These are phyloP conservation scores for Dysmachus trigonus DNA, from an alignment of 2,888 invertebrate species.

Conservation along the genomic window DNA sequence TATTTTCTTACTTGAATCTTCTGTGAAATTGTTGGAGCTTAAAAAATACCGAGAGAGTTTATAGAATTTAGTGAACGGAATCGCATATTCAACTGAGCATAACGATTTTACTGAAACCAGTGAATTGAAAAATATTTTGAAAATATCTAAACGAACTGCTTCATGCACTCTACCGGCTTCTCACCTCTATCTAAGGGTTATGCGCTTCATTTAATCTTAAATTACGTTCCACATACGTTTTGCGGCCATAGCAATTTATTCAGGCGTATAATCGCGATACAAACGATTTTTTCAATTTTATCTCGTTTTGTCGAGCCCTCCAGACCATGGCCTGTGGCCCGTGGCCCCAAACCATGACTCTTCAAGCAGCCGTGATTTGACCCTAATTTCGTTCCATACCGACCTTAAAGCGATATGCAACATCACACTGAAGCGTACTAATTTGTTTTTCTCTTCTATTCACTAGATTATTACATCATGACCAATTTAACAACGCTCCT, in stretches of 20 bases:
- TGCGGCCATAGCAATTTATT: neutral
- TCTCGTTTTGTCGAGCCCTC: neutral
- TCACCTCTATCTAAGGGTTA: neutral
- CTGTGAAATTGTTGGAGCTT: neutral
- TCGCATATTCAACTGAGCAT: neutral
- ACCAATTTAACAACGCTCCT: neutral
- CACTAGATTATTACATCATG: neutral
- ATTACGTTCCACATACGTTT: neutral
- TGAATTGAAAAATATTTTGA: neutral
- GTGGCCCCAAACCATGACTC: neutral
- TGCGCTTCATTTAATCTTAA: neutral
- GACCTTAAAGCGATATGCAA: neutral
- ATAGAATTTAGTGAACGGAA: neutral
- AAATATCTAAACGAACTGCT: neutral
- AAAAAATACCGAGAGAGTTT: neutral
- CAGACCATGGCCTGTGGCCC: neutral
- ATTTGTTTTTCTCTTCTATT: neutral
- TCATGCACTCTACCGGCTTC: neutral
- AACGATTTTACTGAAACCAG: neutral
- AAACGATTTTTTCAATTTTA: neutral
- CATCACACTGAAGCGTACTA: neutral
- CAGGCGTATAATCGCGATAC: neutral
- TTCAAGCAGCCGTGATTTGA: neutral
- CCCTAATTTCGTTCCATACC: neutral
- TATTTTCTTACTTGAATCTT: neutral